phyloP scores from a whole-genome alignment of 2,888 invertebrate genomes.

The Dicyrtoma fusca region DNA sequence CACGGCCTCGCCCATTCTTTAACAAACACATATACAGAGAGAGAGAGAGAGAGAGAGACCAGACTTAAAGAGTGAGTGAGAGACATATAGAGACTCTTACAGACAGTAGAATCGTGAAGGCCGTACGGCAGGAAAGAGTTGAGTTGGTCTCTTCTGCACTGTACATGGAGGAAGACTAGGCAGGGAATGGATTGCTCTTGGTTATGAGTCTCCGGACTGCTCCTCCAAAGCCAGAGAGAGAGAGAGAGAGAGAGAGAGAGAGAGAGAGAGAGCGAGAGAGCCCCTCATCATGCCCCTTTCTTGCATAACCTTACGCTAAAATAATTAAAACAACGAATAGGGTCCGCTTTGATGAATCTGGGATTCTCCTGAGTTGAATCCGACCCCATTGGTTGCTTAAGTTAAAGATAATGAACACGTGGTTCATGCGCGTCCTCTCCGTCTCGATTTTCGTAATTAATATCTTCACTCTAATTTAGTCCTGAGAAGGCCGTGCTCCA shows the following conservation, averaged over 20 bases:
- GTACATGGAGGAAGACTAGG: neutral
- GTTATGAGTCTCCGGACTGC: too few relatives aligned
- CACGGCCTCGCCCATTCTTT: constrained; percentile 53
- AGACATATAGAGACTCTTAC: constrained; percentile 19
- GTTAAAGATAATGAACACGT: constrained; percentile 56
- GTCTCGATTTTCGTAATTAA: constrained; percentile 54
- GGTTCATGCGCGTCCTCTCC: constrained; percentile 56
- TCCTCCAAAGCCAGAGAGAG: neutral
- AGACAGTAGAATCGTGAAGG: constrained; percentile 34
- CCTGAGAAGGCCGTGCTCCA: constrained; percentile 46
- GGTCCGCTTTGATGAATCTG: constrained; percentile 51
- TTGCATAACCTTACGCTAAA: constrained; percentile 53
- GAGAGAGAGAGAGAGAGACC: constrained; percentile 2
- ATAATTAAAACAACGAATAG: constrained; percentile 56
- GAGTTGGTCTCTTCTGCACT: neutral
- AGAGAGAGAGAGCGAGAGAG: neutral
- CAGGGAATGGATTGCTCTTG: neutral
- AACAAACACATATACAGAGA: constrained; percentile 21
- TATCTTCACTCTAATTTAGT: constrained; percentile 54
- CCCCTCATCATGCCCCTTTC: constrained; percentile 39
- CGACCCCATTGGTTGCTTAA: constrained; percentile 52
- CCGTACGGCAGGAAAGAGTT: constrained; percentile 25
- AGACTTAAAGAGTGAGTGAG: constrained; percentile 14
- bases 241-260: neutral
- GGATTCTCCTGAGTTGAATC: constrained; percentile 40